These are phyloP conservation scores for Bombus cullumanus DNA, from an alignment of 1,140 invertebrate genomes.

Conservation along the genomic window DNA sequence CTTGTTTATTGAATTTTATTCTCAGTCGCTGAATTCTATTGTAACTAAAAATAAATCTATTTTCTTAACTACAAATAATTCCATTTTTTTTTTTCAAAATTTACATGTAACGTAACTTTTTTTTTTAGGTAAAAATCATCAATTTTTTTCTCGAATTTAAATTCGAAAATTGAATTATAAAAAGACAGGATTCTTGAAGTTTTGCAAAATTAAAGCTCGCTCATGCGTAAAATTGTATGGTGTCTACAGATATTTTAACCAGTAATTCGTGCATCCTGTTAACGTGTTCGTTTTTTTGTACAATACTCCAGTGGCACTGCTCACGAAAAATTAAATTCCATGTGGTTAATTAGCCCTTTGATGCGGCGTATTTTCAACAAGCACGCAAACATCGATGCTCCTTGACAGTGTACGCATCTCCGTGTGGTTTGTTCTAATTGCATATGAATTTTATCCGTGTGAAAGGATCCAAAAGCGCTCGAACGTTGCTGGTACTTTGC, in stretches of 20 bases:
- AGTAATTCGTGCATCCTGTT: not conserved
- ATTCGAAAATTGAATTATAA: no score
- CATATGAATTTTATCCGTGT: not conserved
- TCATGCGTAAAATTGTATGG: no score
- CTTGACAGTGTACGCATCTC: not conserved
- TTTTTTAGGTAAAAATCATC: no score
- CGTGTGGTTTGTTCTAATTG: not conserved
- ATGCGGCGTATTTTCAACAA: not conserved
- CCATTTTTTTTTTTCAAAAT: no score
- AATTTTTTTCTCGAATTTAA: no score
- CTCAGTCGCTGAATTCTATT: no score
- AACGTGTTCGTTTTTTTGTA: not conserved
- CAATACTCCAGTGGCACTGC: not conserved
- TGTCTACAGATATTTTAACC: not conserved
- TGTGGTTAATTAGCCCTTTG: slow-evolving; percentile 9
- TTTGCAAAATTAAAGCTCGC: not conserved
- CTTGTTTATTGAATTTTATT: no score
- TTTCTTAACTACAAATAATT: no score
- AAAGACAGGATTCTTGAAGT: not conserved
- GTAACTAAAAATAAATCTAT: no score
- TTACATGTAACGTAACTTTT: no score
- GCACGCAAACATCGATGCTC: not conserved
- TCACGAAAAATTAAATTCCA: not conserved
- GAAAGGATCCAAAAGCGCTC: not conserved
- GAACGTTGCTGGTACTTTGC: not conserved